Percentiles rank a stretch among this genome's conserved stretches.
phyloP scores from a whole-genome alignment of 2,888 invertebrate genomes.

The Biston betularia region DNA sequence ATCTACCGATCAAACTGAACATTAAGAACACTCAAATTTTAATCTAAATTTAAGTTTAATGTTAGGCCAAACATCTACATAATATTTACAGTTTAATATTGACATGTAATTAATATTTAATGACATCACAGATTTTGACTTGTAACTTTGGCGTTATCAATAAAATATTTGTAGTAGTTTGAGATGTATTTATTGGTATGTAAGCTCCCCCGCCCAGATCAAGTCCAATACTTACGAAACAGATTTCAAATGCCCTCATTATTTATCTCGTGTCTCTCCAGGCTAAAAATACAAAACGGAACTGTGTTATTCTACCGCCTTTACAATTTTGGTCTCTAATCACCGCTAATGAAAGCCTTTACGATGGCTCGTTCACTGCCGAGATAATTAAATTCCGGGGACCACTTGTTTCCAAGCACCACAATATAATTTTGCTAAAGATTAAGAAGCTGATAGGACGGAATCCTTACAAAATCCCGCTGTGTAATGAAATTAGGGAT shows the following conservation, averaged over 20 bases:
- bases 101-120: no score
- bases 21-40: no score
- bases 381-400: conserved; percentile 55
- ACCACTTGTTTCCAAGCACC: conserved; percentile 53
- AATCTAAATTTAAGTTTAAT: no score
- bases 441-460: conserved; percentile 50
- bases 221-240: background rate
- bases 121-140: no score
- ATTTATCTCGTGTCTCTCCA: conserved; percentile 7
- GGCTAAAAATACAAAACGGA: conserved; percentile 35
- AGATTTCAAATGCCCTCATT: conserved; percentile 4
- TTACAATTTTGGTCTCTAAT: conserved; percentile 51
- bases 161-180: no score
- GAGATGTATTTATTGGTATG: no score
- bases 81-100: no score
- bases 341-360: conserved; percentile 54
- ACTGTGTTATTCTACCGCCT: conserved; percentile 45
- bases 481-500: conserved; percentile 32
- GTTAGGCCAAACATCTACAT: no score
- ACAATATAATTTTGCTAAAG: conserved; percentile 49
- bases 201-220: no score
- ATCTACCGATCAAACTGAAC: no score
- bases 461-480: conserved; percentile 29
- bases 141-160: no score
- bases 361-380: conserved; percentile 50